Evolutionary conservation across 1,140 invertebrate species (phyloP).

Genomic region (Hypsibius dujardini): DNA sequence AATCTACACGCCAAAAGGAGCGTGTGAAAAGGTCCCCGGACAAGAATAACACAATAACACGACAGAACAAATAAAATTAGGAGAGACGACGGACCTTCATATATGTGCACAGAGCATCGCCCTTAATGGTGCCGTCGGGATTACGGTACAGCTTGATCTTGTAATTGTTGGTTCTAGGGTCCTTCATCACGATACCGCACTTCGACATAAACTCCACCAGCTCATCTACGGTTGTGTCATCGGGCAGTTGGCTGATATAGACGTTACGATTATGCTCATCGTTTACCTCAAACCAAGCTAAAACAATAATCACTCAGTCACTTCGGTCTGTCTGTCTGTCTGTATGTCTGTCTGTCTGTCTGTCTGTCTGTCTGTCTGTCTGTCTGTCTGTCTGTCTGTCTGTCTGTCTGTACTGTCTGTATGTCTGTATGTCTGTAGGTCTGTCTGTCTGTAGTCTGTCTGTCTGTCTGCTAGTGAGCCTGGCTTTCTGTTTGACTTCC

Average conservation of each 20-base stretch:
- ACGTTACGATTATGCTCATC: constrained; percentile 87
- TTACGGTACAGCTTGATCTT: constrained; percentile 89
- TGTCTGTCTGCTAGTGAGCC: background rate
- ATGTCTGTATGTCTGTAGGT: too few relatives aligned
- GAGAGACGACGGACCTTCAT: constrained; percentile 47
- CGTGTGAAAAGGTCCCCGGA: too few relatives aligned
- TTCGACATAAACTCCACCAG: constrained; percentile 81
- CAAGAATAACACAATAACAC: constrained; percentile 20
- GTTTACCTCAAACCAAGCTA: constrained; percentile 78
- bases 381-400: too few relatives aligned
- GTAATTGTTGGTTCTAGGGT: constrained; percentile 58
- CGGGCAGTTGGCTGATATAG: constrained; percentile 79
- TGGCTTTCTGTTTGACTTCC: too few relatives aligned
- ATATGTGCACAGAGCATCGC: constrained; percentile 89
- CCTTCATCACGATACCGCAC: constrained; percentile 82
- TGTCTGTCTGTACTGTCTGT: too few relatives aligned
- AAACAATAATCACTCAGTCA: constrained; percentile 12
- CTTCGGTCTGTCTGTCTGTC: too few relatives aligned
- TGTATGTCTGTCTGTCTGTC: too few relatives aligned
- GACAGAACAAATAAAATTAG: constrained; percentile 19
- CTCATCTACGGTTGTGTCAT: constrained; percentile 64
- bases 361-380: too few relatives aligned
- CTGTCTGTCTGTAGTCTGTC: background rate
- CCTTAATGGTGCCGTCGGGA: constrained; percentile 61
- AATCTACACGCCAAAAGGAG: constrained; percentile 38